These are phyloP conservation scores for Siniperca knerii DNA, from an alignment of 2,113 vertebrate species.

Conservation along the genomic window DNA sequence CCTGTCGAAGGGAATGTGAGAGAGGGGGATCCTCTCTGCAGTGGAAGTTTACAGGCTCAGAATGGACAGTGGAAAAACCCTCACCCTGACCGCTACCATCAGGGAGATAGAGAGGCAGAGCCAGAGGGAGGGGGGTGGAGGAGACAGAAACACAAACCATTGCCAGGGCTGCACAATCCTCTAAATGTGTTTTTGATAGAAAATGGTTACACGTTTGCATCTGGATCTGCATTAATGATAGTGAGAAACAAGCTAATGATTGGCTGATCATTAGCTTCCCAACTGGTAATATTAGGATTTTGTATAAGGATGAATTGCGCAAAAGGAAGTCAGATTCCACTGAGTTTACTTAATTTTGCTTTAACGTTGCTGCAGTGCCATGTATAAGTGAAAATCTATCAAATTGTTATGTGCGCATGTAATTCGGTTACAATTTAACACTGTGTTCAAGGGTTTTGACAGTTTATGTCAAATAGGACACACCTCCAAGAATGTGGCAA, in stretches of 20 bases:
- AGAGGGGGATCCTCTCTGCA: slow-evolving; percentile 59
- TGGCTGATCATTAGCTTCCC: neutral
- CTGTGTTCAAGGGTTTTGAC: neutral
- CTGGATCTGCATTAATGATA: neutral
- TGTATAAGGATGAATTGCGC: neutral
- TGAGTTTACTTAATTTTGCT: neutral
- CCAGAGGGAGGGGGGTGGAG: neutral
- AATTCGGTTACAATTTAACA: neutral
- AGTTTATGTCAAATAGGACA: neutral
- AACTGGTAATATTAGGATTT: neutral
- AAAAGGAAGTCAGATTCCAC: neutral
- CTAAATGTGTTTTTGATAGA: slow-evolving; percentile 8
- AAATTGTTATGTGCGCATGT: neutral
- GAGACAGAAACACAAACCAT: slow-evolving; percentile 7
- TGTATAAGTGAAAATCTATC: neutral
- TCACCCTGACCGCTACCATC: slow-evolving; percentile 50
- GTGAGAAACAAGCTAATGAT: neutral
- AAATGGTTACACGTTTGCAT: neutral
- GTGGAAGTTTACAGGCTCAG: slow-evolving; percentile 76
- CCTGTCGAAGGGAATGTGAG: slow-evolving; percentile 17
- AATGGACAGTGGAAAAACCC: slow-evolving; percentile 79
- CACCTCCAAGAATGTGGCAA: neutral
- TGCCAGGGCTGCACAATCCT: neutral
- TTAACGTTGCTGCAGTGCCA: neutral
- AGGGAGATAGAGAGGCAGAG: slow-evolving; percentile 35